These are phyloP conservation scores for Apaloderma vittatum DNA, from an alignment of 2,113 vertebrate species.

Conservation along the genomic window DNA sequence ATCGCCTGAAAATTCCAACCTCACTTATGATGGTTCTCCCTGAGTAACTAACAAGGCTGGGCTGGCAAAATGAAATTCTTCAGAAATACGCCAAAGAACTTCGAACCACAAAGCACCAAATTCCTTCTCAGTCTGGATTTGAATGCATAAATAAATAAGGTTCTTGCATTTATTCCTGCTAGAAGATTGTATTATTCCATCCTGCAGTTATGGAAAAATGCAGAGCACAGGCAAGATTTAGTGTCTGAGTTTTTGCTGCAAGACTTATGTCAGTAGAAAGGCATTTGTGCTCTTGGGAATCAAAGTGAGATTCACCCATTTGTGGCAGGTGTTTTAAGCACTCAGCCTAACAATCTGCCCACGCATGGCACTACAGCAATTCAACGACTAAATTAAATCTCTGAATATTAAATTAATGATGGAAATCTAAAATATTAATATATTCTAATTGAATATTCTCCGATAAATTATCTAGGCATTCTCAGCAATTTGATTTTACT, in stretches of 20 bases:
- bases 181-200: background rate
- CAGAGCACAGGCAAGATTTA: conserved; percentile 16
- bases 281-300: conserved; percentile 59
- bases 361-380: conserved; percentile 52
- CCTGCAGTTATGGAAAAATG: conserved; percentile 40
- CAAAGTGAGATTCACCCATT: conserved; percentile 66
- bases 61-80: conserved; percentile 41
- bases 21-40: background rate
- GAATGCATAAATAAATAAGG: conserved; percentile 30
- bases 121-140: conserved; percentile 14
- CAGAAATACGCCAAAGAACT: background rate
- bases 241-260: background rate
- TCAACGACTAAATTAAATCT: conserved; percentile 82
- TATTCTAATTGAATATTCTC: conserved; percentile 90
- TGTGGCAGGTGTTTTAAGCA: conserved; percentile 65
- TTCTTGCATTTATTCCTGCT: conserved; percentile 29
- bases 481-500: conserved; percentile 82
- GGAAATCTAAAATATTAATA: conserved; percentile 90
- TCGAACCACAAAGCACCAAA: conserved; percentile 32
- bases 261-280: conserved; percentile 49
- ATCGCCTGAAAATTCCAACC: conserved; percentile 23
- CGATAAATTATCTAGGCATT: conserved; percentile 89
- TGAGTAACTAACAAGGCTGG: conserved; percentile 23
- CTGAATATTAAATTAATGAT: conserved; percentile 87
- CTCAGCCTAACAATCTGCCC: conserved; percentile 53